Evolutionary conservation across 2,888 invertebrate species (phyloP).

Genomic region (Osedax frankpressi): DNA sequence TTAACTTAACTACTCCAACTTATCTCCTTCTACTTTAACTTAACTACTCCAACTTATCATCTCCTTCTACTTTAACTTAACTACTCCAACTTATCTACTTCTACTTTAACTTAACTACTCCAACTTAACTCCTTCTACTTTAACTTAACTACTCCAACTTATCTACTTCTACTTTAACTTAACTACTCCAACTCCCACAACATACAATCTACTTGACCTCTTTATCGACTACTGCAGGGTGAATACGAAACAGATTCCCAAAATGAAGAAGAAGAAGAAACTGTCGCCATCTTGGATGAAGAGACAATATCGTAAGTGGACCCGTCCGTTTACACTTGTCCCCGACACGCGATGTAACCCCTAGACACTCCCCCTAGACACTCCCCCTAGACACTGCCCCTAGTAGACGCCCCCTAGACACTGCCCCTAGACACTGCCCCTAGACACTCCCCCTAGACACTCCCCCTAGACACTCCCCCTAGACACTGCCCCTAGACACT

Average conservation of each 20-base stretch:
- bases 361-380: not conserved
- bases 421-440: too few species aligned
- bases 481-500: not conserved
- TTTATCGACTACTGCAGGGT: constrained; percentile 26
- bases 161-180: not conserved
- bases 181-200: not conserved
- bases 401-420: too few species aligned
- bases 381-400: too few species aligned
- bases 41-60: too few species aligned
- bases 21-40: too few species aligned
- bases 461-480: not conserved
- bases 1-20: too few species aligned
- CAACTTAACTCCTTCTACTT: not conserved
- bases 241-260: constrained; percentile 40
- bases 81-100: not conserved
- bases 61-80: too few species aligned
- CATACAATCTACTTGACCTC: not conserved
- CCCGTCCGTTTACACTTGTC: not conserved
- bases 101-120: not conserved
- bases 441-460: not conserved
- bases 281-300: constrained; percentile 25
- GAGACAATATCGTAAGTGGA: constrained; percentile 24
- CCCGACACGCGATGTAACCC: not conserved
- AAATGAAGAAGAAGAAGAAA: constrained; percentile 39
- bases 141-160: not conserved